Evolutionary conservation across 2,113 vertebrate genomes (phyloP).

Genomic region (Prietella phreatophila): DNA sequence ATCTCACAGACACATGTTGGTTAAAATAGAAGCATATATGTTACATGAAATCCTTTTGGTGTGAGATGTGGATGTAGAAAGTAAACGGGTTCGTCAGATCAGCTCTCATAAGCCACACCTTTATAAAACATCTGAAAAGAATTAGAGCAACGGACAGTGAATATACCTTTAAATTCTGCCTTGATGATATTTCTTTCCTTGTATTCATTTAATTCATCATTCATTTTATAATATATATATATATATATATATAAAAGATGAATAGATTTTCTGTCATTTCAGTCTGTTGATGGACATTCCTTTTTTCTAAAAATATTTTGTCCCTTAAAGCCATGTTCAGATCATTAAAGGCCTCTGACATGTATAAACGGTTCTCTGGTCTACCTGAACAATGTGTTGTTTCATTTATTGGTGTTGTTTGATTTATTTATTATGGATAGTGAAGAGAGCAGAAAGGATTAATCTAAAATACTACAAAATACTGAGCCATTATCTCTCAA

Average conservation of each 20-base stretch:
- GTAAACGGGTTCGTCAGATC: not conserved
- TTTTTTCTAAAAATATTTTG: slow-evolving; percentile 35
- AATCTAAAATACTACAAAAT: not conserved
- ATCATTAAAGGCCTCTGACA: slow-evolving; percentile 40
- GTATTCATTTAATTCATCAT: slow-evolving; percentile 1
- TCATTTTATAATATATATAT: slow-evolving; percentile 12
- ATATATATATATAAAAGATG: slow-evolving; percentile 9
- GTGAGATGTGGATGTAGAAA: not conserved
- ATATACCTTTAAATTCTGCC: not conserved
- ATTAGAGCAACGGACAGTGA: not conserved
- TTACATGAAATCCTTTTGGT: not conserved
- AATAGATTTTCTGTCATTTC: slow-evolving; percentile 6
- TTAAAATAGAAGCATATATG: not conserved
- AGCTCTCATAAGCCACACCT: not conserved
- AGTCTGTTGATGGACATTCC: slow-evolving; percentile 5
- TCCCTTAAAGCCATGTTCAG: slow-evolving; percentile 21
- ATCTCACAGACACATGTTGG: not conserved
- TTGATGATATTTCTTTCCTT: slow-evolving; percentile 19
- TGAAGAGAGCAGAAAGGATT: not conserved
- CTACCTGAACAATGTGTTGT: not conserved
- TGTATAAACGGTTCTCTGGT: not conserved
- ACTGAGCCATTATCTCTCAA: not conserved
- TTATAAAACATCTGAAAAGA: not conserved
- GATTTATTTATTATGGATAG: not conserved
- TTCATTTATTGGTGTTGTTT: slow-evolving; percentile 10